Evolutionary conservation across 2,888 invertebrate species (phyloP).

Genomic region (Petrolisthes manimaculis): DNA sequence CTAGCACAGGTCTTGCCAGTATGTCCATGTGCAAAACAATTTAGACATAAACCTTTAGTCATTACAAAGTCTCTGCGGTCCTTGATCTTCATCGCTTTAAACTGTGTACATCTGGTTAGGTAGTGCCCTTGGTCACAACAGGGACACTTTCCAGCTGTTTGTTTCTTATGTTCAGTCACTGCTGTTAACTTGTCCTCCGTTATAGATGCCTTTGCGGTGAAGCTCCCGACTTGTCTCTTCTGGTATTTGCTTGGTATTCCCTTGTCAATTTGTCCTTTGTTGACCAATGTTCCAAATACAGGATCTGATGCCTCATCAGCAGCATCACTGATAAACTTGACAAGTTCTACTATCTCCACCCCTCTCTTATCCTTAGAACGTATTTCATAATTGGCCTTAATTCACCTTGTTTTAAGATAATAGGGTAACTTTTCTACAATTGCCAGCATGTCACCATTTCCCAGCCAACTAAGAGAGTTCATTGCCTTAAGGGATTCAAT

Average conservation of each 20-base stretch:
- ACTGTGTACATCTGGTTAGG: conserved; percentile 20
- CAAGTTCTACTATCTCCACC: background rate
- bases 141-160: background rate
- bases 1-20: conserved; percentile 1
- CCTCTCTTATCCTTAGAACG: conserved; percentile 14
- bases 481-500: background rate
- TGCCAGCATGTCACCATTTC: background rate
- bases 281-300: background rate
- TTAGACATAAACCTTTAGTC: conserved; percentile 16
- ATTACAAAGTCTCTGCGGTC: conserved; percentile 22
- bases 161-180: conserved; percentile 1
- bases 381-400: background rate
- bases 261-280: conserved; percentile 13
- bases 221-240: conserved; percentile 20
- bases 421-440: conserved; percentile 8
- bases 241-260: background rate
- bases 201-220: background rate
- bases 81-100: conserved; percentile 18
- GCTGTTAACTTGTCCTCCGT: background rate
- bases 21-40: conserved; percentile 26
- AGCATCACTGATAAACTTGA: conserved; percentile 21
- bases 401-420: background rate
- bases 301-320: conserved; percentile 17
- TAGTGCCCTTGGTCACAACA: conserved; percentile 23
- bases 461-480: conserved; percentile 10